phyloP scores from a whole-genome alignment of 2,888 invertebrate genomes.

The Spodoptera exigua region DNA sequence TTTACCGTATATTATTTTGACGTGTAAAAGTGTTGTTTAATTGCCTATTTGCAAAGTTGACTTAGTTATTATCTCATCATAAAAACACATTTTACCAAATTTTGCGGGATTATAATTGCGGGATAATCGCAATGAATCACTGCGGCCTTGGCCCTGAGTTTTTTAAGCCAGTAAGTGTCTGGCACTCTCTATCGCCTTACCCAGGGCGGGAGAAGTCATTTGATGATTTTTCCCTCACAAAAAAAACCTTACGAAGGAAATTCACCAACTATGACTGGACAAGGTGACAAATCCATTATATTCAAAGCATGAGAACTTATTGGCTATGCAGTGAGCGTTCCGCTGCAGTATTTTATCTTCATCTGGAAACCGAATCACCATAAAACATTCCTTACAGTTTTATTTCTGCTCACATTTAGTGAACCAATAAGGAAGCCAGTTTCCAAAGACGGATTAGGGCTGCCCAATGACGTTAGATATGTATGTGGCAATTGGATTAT shows the following conservation, averaged over 20 bases:
- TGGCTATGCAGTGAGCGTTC: conserved; percentile 29
- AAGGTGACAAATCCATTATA: conserved; percentile 42
- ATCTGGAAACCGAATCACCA: conserved; percentile 40
- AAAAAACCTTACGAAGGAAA: conserved; percentile 23
- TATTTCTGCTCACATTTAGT: conserved; percentile 48
- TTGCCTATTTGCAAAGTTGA: no score
- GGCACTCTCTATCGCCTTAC: no score
- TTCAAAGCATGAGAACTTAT: conserved; percentile 49
- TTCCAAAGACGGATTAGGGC: conserved; percentile 28
- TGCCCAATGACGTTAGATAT: conserved; percentile 17
- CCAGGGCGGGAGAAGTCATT: no score
- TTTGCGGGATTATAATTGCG: no score
- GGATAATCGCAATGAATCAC: no score
- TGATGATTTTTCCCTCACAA: no score
- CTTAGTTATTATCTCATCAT: no score
- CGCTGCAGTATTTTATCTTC: conserved; percentile 11
- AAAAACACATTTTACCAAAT: no score
- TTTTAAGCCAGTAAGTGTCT: no score
- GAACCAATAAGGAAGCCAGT: conserved; percentile 52
- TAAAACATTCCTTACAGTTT: conserved; percentile 40
- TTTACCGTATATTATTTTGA: no score
- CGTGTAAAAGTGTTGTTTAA: no score
- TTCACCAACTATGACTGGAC: conserved; percentile 32
- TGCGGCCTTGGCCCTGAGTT: no score
- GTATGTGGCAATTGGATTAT: not conserved